phyloP scores from a whole-genome alignment of 2,888 invertebrate genomes.

The Pristionchus fissidentatus region DNA sequence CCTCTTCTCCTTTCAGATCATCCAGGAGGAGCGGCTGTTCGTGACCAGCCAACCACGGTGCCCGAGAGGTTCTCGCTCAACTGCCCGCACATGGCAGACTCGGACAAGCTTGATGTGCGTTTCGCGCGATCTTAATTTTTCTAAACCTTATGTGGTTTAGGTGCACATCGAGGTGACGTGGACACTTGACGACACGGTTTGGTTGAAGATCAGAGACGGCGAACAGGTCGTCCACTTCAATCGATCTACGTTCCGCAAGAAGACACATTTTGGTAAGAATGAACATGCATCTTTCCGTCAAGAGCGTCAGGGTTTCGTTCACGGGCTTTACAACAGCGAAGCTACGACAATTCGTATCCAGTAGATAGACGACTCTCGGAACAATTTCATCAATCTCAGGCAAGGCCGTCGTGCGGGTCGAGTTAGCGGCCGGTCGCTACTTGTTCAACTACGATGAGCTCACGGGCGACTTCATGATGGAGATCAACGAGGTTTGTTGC shows the following conservation, averaged over 20 bases:
- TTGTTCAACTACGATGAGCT: conserved; percentile 66
- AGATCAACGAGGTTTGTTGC: conserved; percentile 58
- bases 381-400: conserved; percentile 50
- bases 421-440: conserved; percentile 62
- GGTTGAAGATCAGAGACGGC: conserved; percentile 65
- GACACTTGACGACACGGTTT: conserved; percentile 64
- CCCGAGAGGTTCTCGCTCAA: conserved; percentile 62
- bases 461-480: conserved; percentile 67
- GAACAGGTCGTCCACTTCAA: conserved; percentile 54
- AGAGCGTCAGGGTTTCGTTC: not conserved
- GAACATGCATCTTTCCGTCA: conserved; percentile 46
- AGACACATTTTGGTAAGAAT: conserved; percentile 58
- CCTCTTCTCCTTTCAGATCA: conserved; percentile 7
- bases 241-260: conserved; percentile 60
- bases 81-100: conserved; percentile 65
- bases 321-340: not conserved
- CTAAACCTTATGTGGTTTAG: conserved; percentile 16
- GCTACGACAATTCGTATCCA: too few species aligned
- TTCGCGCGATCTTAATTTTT: not conserved
- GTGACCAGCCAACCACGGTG: not conserved
- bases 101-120: conserved; percentile 58
- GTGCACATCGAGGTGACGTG: conserved; percentile 61
- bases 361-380: not conserved
- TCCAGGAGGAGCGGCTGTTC: not conserved
- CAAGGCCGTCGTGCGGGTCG: conserved; percentile 60